These are phyloP conservation scores for Perca fluviatilis DNA, from an alignment of 2,113 vertebrate genomes.

Conservation along the genomic window DNA sequence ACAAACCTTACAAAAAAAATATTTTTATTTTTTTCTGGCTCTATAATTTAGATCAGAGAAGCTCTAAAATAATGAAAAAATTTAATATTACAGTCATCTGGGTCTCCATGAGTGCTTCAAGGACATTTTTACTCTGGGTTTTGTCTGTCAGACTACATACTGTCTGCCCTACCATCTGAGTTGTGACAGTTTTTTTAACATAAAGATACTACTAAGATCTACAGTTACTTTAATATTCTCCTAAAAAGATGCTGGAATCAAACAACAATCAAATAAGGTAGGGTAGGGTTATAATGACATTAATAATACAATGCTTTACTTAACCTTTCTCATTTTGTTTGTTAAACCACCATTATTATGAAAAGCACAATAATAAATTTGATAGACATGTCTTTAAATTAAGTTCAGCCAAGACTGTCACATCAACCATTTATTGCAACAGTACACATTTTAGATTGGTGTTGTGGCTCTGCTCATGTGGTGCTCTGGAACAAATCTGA, in stretches of 20 bases:
- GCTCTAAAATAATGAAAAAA: background rate
- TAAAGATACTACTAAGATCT: background rate
- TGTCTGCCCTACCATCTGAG: background rate
- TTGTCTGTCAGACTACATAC: background rate
- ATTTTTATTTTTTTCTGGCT: background rate
- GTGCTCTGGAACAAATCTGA: background rate
- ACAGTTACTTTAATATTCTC: background rate
- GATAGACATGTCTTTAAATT: background rate
- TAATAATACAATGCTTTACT: background rate
- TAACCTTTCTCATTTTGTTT: background rate
- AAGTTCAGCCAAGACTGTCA: background rate
- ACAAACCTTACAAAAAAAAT: background rate
- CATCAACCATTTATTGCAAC: background rate
- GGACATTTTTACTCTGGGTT: background rate
- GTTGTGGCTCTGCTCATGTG: background rate
- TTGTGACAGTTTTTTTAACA: background rate
- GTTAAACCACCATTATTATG: background rate
- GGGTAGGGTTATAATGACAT: background rate
- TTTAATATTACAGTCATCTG: background rate
- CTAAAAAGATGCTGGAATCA: background rate
- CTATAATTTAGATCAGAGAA: background rate
- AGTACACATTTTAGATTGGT: background rate
- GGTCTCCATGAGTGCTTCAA: background rate
- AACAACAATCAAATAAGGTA: constrained; percentile 2
- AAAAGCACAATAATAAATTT: background rate